Evolutionary conservation across 2,888 invertebrate genomes (phyloP).

Genomic region (Encarsia formosa): DNA sequence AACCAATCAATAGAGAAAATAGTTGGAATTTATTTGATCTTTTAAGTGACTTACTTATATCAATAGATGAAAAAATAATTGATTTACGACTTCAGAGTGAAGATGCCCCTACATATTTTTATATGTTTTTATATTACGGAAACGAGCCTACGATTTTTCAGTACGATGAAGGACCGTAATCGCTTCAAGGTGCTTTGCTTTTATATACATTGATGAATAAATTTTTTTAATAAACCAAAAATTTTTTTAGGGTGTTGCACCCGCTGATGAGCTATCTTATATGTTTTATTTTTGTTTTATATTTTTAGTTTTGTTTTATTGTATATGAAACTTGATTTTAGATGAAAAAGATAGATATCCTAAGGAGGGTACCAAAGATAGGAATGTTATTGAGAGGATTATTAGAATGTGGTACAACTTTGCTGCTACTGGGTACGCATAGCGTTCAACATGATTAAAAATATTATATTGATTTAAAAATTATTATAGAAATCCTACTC

Average conservation of each 20-base stretch:
- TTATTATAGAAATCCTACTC: background rate
- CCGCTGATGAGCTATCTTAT: constrained; percentile 61
- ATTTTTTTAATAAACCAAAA: too few relatives aligned
- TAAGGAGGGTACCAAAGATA: constrained; percentile 32
- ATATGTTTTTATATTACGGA: constrained; percentile 55
- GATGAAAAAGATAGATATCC: constrained; percentile 9
- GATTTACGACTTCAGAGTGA: constrained; percentile 9
- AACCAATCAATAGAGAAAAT: constrained; percentile 36
- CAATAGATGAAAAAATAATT: constrained; percentile 47
- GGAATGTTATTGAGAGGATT: constrained; percentile 33
- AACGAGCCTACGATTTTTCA: constrained; percentile 10
- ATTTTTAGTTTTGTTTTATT: too few relatives aligned
- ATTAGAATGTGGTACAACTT: constrained; percentile 40
- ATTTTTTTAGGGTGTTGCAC: constrained; percentile 58
- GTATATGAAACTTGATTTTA: constrained; percentile 26
- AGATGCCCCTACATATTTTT: constrained; percentile 54
- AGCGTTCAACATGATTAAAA: too few relatives aligned
- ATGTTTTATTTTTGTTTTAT: constrained; percentile 52
- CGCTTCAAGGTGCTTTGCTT: constrained; percentile 14
- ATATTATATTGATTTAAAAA: too few relatives aligned
- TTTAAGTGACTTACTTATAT: constrained; percentile 51
- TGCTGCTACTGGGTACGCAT: constrained; percentile 41
- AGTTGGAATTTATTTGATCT: constrained; percentile 10
- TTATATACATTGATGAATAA: too few relatives aligned
- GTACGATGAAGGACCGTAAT: constrained; percentile 9